Base-by-base conservation (phyloP, 2,113 vertebrate species). In the Oreotrochilus melanogaster region DNA sequence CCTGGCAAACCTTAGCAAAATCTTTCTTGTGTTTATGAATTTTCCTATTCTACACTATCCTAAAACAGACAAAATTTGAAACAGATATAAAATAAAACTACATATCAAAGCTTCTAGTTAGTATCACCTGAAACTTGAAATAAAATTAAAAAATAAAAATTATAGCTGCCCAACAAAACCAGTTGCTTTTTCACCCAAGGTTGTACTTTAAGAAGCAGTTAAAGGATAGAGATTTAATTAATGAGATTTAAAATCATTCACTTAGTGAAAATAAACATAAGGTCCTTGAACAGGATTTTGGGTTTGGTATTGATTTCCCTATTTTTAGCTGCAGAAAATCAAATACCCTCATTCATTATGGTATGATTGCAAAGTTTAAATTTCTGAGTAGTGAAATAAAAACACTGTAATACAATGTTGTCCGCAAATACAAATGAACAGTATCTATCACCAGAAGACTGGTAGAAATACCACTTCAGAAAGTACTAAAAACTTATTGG, bases 281-380 rank as follows among this genome's bases (percentile, higher is more conserved):
- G 13, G 7, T 69, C 25, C 65, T 81, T 84, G 39, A 25, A 92
- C 50, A 87, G 11, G 53, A 84, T 72, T 87, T 86, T 18, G 5
- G 57, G 25, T 94, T 93, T 89, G 33, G 11, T 65, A 94, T 94
- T 69, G 66, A 87, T 92, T 95, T 88, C 24, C 23, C 10, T 83
- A 39, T 39, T 85, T 96, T 89, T 89, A 67, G 28, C 50, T 17
- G 10, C 27, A 87, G 76, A 92, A 95, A 93, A 91, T 80, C 62
- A 93, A 89, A 76, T 78, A 48, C 7, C 79, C 18, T 45, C 8
- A 72, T 73, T 85, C 42, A 30, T 5, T 43, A 5, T 51, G 15
- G 7, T 73, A 67, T 61, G 57, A 62, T 10, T 50, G 18, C 23
- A 85, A 79, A 86, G 18, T 91, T 85, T 89, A 89, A 92, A 79